Evolutionary conservation across 2,888 invertebrate genomes (phyloP).

Genomic region (Caenorhabditis sp.): DNA sequence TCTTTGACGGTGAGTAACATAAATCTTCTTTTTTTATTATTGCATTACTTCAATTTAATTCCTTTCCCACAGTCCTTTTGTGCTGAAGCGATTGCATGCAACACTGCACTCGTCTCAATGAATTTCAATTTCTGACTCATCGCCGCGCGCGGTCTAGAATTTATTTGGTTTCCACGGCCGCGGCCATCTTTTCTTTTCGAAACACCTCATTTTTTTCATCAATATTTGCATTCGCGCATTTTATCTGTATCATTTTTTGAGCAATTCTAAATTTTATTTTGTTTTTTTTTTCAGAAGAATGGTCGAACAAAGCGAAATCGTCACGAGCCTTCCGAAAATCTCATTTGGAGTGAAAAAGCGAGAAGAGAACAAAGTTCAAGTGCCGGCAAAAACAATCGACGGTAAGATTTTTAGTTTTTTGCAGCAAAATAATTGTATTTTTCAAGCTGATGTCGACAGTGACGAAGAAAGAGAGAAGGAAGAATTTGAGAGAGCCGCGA

Average conservation of each 20-base stretch:
- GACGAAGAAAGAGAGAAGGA: slow-evolving; percentile 72
- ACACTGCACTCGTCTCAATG: too few relatives aligned
- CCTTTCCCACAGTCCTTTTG: too few relatives aligned
- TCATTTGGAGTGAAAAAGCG: slow-evolving; percentile 73
- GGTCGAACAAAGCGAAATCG: slow-evolving; percentile 30
- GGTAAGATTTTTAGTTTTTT: slow-evolving; percentile 24
- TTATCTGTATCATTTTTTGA: slow-evolving; percentile 10
- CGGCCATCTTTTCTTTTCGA: neutral
- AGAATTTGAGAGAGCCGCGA: slow-evolving; percentile 65
- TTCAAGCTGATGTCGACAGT: slow-evolving; percentile 66
- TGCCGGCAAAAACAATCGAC: slow-evolving; percentile 34
- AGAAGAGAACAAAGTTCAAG: slow-evolving; percentile 58
- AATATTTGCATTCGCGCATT: neutral
- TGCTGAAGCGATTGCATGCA: too few relatives aligned
- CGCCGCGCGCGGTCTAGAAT: too few relatives aligned
- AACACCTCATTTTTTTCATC: slow-evolving; percentile 9
- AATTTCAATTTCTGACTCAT: too few relatives aligned
- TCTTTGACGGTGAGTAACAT: too few relatives aligned
- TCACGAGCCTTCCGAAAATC: slow-evolving; percentile 55
- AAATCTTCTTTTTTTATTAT: too few relatives aligned
- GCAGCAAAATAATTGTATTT: neutral
- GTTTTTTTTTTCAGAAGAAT: slow-evolving; percentile 19
- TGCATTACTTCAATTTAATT: too few relatives aligned
- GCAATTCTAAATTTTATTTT: too few relatives aligned
- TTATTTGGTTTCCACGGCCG: too few relatives aligned